Evolutionary conservation across 2,113 vertebrate species (phyloP).

Genomic region (Hypocryptadius cinnamomeus): DNA sequence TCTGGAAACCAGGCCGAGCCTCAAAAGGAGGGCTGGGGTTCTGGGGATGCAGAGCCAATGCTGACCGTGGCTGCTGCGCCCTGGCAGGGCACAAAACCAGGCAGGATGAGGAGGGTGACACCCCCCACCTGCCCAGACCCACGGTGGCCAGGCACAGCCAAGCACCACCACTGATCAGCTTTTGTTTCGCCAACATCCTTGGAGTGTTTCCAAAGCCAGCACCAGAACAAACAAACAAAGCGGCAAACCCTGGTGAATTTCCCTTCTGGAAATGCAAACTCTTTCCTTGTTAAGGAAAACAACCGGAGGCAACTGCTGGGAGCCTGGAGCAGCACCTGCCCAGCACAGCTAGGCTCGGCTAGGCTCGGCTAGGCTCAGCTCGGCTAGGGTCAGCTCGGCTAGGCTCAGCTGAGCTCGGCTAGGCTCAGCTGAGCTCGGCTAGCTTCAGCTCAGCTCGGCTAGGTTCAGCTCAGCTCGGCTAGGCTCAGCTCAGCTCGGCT

Average conservation of each 20-base stretch:
- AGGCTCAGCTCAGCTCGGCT: fast-evolving
- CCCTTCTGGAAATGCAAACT: not conserved
- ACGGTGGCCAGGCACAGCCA: not conserved
- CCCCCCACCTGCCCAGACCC: not conserved
- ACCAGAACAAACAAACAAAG: not conserved
- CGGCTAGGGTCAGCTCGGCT: fast-evolving
- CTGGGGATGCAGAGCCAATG: fast-evolving
- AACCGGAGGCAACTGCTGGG: not conserved
- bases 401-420: not conserved
- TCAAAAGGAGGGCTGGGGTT: fast-evolving
- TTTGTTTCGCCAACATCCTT: not conserved
- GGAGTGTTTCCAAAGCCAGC: not conserved
- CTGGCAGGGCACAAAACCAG: not conserved
- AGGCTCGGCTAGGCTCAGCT: fast-evolving
- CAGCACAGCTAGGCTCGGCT: fast-evolving
- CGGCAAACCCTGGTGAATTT: not conserved
- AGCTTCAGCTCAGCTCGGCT: not conserved
- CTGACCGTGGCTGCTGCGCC: fast-evolving
- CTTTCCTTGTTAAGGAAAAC: not conserved
- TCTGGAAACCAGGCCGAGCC: not conserved
- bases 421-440: not conserved
- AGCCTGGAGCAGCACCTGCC: not conserved
- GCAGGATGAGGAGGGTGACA: not conserved
- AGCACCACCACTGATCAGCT: not conserved
- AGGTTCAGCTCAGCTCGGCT: fast-evolving